Evolutionary conservation across 37 sponge, comb jelly and placozoan species (phyloP), one percentile per base, ranked within the genome.

Genomic region (Chondrilla cf. caribensis): DNA sequence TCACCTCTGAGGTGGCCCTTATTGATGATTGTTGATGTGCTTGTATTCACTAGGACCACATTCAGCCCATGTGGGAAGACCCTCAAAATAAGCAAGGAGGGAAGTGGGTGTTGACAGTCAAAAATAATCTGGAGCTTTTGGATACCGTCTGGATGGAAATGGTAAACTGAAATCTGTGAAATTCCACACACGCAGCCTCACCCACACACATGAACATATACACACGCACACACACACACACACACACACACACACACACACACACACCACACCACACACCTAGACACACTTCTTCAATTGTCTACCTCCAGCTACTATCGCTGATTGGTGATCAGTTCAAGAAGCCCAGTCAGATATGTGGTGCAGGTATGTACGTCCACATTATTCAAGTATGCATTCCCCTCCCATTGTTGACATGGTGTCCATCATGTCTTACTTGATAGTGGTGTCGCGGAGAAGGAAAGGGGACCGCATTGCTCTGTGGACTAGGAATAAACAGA

Each of bases 21-120:
- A 55, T 11, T 55, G 57, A n/a, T n/a, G n/a, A n/a, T n/a, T n/a
- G n/a, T n/a, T n/a, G 25, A 19, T 25, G 29, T 38, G 21, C 51
- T 39, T n/a, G n/a, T n/a, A n/a, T 55, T 17, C n/a, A 38, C 14
- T 17, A 82, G 83, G 41, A 71, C 21, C 70, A 77, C 35, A 89
- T 89, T 44, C 54, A 76, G 22, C 89, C 89, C 15, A 75, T 84
- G 41, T 89, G 89, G 89, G 89, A 89, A 72, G 89, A 89, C 78
- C 70, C 82, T 43, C 82, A 73, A 40, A 89, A 89, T 51, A 67
- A 71, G 44, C 60, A 83, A 51, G 89, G 89, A 58, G 89, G 89
- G 36, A 84, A 89, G 59, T 89, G 89, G 89, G 89, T 89, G 32
- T 41, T 89, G 38, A 89, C 89, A 33, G 38, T 89, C 25, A 84